Base-by-base conservation (phyloP, 2,113 vertebrate species). In the Paratilapia polleni region DNA sequence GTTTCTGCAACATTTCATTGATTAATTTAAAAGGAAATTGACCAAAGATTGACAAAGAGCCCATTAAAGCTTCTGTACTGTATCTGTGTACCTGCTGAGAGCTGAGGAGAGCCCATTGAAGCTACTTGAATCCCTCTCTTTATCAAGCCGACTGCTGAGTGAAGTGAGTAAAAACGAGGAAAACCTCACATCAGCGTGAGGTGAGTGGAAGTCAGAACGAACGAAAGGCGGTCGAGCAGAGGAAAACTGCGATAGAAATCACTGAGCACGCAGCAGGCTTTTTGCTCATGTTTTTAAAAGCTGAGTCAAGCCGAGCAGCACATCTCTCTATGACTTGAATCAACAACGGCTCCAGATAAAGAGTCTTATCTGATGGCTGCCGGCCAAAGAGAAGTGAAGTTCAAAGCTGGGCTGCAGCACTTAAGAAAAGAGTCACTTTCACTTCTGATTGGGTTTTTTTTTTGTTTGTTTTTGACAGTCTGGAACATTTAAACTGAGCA, bases 291-390 rank as follows among this genome's bases (percentile, higher is more conserved):
- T 75, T 84, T 78, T 54, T 43, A 41, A 43, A 68, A 57, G 28
- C 77, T 3, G 43, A 24, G n/a, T 56, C 22, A 8, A 43, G 52
- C 13, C 62, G 20, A 22, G 34, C 20, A 20, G 20, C 75, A 68
- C 66, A 56, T 82, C 52, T 11, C 58, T 41, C 56, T 56, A 43
- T 0, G 62, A 38, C 61, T 13, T 47, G n/a, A 47, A n/a, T 49
- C 80, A 85, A 83, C 89, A 83, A 62, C 24, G 14, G 36, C 20
- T 68, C 17, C 52, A 86, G 78, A 88, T 83, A 82, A 87, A 66
- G 78, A 15, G 34, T 62, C 81, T 87, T 82, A 88, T 91, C 88
- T 77, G 81, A 56, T 63, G 64, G 57, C 80, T 36, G 77, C 52
- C 7, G 63, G 80, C 76, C 75, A 59, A 41, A 2, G 49, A 77